A percentile compares a stretch with the other conserved stretches of the same genome.
These are phyloP conservation scores for Apodemus sylvaticus DNA, from an alignment of 2,113 vertebrate genomes.

Conservation along the genomic window DNA sequence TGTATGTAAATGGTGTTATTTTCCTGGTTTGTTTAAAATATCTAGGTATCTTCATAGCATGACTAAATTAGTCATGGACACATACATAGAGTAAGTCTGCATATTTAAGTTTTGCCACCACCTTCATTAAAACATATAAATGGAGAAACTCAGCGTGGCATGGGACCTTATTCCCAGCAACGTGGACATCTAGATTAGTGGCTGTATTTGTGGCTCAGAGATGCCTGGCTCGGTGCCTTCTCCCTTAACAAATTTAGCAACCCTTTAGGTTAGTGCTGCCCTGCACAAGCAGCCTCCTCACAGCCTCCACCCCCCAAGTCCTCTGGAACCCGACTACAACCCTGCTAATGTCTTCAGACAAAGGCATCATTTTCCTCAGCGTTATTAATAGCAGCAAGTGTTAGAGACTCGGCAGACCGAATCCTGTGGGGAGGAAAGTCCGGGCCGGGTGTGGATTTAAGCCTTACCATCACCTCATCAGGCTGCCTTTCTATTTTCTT, in stretches of 20 bases:
- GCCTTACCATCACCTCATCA: slow-evolving; percentile 69
- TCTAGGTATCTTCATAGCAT: not conserved
- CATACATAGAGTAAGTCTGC: not conserved
- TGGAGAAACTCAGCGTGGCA: slow-evolving; percentile 27
- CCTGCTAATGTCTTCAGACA: slow-evolving; percentile 74
- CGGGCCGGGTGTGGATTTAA: slow-evolving; percentile 59
- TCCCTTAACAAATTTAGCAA: slow-evolving; percentile 65
- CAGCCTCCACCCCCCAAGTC: not conserved
- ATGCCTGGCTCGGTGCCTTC: slow-evolving; percentile 51
- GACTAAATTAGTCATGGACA: not conserved
- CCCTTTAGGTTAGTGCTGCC: not conserved
- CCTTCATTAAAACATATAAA: slow-evolving; percentile 28
- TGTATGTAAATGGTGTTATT: not conserved
- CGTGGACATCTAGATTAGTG: not conserved
- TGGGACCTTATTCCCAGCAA: not conserved
- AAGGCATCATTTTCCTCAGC: slow-evolving; percentile 77
- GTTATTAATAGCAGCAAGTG: slow-evolving; percentile 79
- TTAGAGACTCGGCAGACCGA: slow-evolving; percentile 64
- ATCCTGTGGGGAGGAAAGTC: slow-evolving; percentile 51
- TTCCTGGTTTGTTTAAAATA: not conserved
- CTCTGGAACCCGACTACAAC: slow-evolving; percentile 67
- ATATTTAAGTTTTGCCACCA: not conserved
- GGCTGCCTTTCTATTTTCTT: slow-evolving; percentile 61
- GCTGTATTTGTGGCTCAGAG: slow-evolving; percentile 3
- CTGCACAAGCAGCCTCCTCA: slow-evolving; percentile 29